Evolutionary conservation across 2,797 vertebrate species (phyloP), one percentile per base, ranked within the genome.

Genomic region (Gymnopithys bicolor): DNA sequence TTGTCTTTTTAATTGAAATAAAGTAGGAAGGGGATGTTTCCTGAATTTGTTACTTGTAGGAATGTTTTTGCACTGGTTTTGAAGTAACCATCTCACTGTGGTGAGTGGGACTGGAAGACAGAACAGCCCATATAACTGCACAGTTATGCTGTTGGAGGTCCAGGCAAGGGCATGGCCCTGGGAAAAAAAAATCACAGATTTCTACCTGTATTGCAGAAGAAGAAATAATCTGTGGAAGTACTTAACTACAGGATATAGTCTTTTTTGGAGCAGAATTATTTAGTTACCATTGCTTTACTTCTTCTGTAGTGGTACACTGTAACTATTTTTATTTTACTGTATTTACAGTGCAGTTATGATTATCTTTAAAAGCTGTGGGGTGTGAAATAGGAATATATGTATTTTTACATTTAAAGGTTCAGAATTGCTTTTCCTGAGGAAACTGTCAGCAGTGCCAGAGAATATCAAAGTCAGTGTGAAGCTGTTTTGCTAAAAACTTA

Each of bases 371-470:
- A 91, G 84, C 92, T 94, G 94, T 89, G 86, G 67, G 48, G 55
- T 96, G 68, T 91, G 87, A 95, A 97, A 87, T 92, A 83, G 77
- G 69, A 94, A 91, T 95, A 89, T 56, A 89, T 84, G 58, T 80
- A n/a, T 93, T 71, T 91, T 84, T 90, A 83, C 71, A 84, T 95
- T 92, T 94, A 94, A 92, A 48, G 28, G 48, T 49, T 94, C 41
- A 66, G 91, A 92, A 95, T 43, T 89, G 77, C 68, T 74, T 89
- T 94, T 94, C 58, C 67, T 55, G 56, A 85, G 77, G 90, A 94
- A 91, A 82, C 76, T 67, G 69, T 89, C 71, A 74, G 84, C 41
- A 64, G 43, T 84, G 84, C 73, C 2, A 28, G 30, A 64, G 86
- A 94, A 88, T 84, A 88, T 82, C 60, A 74, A 91, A 83, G 68